These are phyloP conservation scores for Papilio dardanus DNA, from an alignment of 1,140 invertebrate genomes.

Conservation along the genomic window DNA sequence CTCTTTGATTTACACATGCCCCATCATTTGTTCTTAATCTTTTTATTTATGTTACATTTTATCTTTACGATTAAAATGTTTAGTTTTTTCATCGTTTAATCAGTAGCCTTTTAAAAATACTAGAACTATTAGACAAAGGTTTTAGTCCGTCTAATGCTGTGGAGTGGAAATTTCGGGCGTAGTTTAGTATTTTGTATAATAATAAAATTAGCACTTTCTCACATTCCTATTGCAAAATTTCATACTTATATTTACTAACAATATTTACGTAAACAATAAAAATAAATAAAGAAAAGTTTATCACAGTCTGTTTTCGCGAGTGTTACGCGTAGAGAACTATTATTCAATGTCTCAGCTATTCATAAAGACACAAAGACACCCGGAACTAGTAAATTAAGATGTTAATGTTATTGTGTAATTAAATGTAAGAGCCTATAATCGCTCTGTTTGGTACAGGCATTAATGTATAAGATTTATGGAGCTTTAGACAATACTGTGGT, in stretches of 20 bases:
- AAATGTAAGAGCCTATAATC: conserved; percentile 8
- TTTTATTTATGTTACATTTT: neutral
- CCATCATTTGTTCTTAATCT: neutral
- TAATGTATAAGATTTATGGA: neutral
- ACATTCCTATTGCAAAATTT: no score
- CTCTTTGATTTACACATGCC: neutral
- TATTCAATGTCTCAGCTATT: conserved; percentile 20
- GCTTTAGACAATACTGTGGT: neutral
- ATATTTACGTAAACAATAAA: no score
- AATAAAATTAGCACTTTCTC: no score
- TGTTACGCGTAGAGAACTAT: conserved; percentile 7
- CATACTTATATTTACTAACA: neutral
- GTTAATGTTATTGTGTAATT: conserved; percentile 17
- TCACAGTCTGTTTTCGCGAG: neutral
- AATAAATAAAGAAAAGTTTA: neutral
- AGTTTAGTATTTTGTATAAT: no score
- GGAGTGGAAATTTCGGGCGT: no score
- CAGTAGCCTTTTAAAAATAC: no score
- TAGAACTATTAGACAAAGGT: no score
- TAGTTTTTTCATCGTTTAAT: no score
- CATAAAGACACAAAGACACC: conserved; percentile 18
- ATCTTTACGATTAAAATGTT: no score
- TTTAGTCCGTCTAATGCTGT: no score
- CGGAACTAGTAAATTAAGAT: conserved; percentile 24
- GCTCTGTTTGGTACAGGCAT: neutral